Conservation (phyloP, 2,888 invertebrate species). For the Meiosimyza platycephala region DNA sequence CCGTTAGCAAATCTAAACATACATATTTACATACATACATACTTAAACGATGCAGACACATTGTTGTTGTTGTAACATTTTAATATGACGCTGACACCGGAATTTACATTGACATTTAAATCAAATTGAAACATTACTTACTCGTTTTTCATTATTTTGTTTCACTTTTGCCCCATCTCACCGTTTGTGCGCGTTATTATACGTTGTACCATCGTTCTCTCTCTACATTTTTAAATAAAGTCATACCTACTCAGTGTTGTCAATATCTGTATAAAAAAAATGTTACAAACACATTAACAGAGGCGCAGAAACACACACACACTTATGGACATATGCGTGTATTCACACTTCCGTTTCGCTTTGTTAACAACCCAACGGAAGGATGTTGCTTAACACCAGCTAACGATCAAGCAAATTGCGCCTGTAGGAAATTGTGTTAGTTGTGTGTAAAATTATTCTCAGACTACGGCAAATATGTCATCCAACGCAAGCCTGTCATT, state of each 20-base stretch:
- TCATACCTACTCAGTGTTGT: background rate
- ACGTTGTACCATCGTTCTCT: too few relatives aligned
- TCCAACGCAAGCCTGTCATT: too few relatives aligned
- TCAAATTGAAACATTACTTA: slow-evolving; percentile 19
- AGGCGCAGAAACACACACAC: background rate
- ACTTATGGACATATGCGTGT: background rate
- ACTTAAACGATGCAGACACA: background rate
- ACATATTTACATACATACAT: slow-evolving; percentile 23
- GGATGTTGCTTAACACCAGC: slow-evolving; percentile 44
- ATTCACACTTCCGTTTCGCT: slow-evolving; percentile 43
- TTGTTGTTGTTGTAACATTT: background rate
- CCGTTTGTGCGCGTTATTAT: background rate
- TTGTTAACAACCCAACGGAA: slow-evolving; percentile 41
- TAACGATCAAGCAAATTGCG: slow-evolving; percentile 17
- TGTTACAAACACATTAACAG: background rate
- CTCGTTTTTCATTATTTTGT: background rate
- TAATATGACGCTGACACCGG: too few relatives aligned
- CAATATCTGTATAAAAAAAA: background rate
- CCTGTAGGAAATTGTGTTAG: background rate
- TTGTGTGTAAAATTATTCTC: too few relatives aligned
- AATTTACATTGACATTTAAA: slow-evolving; percentile 23
- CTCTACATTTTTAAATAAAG: background rate
- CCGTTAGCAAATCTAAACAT: too few relatives aligned
- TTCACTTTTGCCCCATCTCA: background rate
- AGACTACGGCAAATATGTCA: too few relatives aligned